Percentiles rank a stretch among this genome's conserved stretches.
Evolutionary conservation across 2,113 vertebrate genomes (phyloP).

Genomic region (Sylvietta virens): DNA sequence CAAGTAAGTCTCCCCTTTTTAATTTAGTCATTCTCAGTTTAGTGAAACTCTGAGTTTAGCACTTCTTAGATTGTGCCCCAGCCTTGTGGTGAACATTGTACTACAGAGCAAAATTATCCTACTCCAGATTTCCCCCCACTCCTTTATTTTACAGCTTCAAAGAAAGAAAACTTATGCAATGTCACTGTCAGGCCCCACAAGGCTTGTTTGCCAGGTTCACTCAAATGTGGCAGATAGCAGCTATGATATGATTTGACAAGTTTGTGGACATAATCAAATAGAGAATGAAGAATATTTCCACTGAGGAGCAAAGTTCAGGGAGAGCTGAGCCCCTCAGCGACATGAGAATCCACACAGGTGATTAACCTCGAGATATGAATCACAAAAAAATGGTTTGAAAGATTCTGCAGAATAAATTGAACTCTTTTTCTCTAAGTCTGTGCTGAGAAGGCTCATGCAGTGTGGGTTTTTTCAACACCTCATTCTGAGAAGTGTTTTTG

Average conservation of each 20-base stretch:
- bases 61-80: rapidly evolving
- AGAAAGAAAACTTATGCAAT: neutral
- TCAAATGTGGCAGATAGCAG: neutral
- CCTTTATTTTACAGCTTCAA: neutral
- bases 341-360: neutral
- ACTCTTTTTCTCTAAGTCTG: rapidly evolving
- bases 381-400: neutral
- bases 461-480: neutral
- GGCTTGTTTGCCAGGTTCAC: neutral
- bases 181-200: neutral
- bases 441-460: neutral
- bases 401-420: neutral
- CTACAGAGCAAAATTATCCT: neutral
- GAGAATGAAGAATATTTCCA: neutral
- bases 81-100: neutral
- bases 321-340: neutral
- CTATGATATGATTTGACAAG: neutral
- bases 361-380: rapidly evolving
- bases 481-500: neutral
- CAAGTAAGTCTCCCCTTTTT: neutral
- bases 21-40: neutral
- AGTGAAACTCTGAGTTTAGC: neutral
- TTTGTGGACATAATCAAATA: slow-evolving; percentile 1
- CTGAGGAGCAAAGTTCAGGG: neutral
- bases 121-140: rapidly evolving